Evolutionary conservation across 2,888 invertebrate species (phyloP).

Genomic region (Ochropleura leucogaster): DNA sequence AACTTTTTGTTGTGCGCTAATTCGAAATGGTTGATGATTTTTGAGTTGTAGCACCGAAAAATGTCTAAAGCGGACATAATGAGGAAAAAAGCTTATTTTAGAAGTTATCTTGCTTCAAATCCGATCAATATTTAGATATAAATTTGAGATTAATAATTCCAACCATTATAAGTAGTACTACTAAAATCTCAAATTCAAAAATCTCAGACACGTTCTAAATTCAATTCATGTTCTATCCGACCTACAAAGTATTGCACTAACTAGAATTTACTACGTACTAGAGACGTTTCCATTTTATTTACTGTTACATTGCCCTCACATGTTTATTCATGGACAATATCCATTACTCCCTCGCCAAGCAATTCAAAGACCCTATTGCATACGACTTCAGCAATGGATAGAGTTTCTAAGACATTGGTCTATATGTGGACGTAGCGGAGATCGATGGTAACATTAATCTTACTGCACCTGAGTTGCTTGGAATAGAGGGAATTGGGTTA

Average conservation of each 20-base stretch:
- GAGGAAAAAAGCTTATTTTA: background rate
- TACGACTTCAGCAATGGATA: conserved; percentile 23
- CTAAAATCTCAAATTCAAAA: background rate
- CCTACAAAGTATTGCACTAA: conserved; percentile 32
- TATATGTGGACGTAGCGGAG: conserved; percentile 16
- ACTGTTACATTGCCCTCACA: conserved; percentile 53
- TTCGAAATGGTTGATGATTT: background rate
- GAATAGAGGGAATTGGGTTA: conserved; percentile 56
- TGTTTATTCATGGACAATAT: conserved; percentile 30
- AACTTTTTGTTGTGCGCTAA: conserved; percentile 6
- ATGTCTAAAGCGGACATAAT: too few relatives aligned
- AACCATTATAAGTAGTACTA: background rate
- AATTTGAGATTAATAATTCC: too few relatives aligned
- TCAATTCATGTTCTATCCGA: conserved; percentile 18
- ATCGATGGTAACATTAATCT: conserved; percentile 61
- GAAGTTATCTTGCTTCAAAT: background rate
- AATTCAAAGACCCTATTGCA: background rate
- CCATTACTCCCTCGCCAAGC: conserved; percentile 16
- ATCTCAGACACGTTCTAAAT: conserved; percentile 3
- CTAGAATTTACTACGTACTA: conserved; percentile 39
- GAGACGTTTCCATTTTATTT: conserved; percentile 49
- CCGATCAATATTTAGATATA: too few relatives aligned
- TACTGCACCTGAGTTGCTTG: conserved; percentile 43
- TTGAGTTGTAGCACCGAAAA: background rate
- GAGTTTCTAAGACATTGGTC: conserved; percentile 20